Conservation (phyloP, 1,140 invertebrate genomes). For the Theocolax elegans region DNA sequence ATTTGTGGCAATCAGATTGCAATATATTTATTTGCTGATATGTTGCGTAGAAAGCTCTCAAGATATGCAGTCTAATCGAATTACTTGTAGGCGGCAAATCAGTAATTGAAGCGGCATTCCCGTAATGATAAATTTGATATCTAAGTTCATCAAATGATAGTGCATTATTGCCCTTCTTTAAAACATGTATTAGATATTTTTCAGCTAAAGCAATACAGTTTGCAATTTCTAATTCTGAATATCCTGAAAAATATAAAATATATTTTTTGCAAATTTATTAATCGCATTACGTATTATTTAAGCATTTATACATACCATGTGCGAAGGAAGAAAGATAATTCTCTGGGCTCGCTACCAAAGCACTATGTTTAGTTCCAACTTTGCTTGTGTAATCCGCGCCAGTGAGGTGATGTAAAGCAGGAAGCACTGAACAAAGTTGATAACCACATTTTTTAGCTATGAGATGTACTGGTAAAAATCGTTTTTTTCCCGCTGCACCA, state of each 20-base stretch:
- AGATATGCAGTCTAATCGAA: conserved; percentile 7
- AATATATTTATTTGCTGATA: neutral
- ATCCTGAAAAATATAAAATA: conserved; percentile 5
- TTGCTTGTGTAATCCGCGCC: no score
- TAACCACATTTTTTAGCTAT: conserved; percentile 8
- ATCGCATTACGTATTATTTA: no score
- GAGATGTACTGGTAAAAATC: neutral
- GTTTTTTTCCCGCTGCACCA: neutral
- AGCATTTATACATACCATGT: neutral
- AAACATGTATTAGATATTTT: neutral
- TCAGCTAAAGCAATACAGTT: neutral
- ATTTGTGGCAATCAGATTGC: neutral
- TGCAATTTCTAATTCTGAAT: neutral
- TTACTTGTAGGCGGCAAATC: neutral
- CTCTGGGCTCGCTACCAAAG: neutral
- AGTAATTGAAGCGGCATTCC: neutral
- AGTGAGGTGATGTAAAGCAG: no score
- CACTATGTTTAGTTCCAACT: neutral
- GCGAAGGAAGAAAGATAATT: neutral
- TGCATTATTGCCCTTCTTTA: neutral
- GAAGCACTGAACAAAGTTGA: neutral
- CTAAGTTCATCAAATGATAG: neutral
- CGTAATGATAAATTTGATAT: neutral
- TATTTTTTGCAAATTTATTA: neutral
- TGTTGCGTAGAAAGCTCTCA: neutral